Evolutionary conservation across 2,888 invertebrate genomes (phyloP).

Genomic region (Steinernema scapterisci): DNA sequence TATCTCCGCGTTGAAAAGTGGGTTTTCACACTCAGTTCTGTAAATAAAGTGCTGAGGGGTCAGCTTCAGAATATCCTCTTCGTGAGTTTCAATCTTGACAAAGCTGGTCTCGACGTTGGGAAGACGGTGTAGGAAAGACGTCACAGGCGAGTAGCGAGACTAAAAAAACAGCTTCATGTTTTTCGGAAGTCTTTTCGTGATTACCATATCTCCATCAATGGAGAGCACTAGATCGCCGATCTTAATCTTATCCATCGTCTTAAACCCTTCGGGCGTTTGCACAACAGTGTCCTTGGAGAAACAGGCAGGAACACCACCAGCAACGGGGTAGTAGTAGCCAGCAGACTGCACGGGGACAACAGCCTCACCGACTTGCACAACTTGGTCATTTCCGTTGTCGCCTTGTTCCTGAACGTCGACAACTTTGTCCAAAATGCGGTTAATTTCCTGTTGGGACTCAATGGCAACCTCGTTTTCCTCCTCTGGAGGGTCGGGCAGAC

Average conservation of each 20-base stretch:
- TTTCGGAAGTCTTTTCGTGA: background rate
- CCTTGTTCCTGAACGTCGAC: constrained; percentile 40
- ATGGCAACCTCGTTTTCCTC: constrained; percentile 51
- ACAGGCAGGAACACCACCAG: constrained; percentile 53
- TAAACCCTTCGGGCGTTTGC: constrained; percentile 29
- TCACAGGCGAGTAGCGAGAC: constrained; percentile 51
- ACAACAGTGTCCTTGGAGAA: constrained; percentile 47
- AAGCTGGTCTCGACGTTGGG: constrained; percentile 53
- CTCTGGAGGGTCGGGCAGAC: constrained; percentile 61
- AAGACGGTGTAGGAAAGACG: constrained; percentile 54
- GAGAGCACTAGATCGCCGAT: constrained; percentile 57
- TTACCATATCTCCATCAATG: constrained; percentile 46
- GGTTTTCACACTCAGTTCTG: constrained; percentile 42
- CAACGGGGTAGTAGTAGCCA: constrained; percentile 62
- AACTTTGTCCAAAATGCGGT: constrained; percentile 59
- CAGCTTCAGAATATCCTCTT: constrained; percentile 46
- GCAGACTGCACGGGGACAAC: constrained; percentile 58
- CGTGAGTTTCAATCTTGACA: constrained; percentile 47
- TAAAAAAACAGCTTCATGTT: constrained; percentile 33
- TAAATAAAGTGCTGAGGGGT: constrained; percentile 63
- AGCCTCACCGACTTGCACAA: constrained; percentile 51
- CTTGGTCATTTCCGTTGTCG: constrained; percentile 41
- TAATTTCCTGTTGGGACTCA: constrained; percentile 54
- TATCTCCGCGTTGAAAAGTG: constrained; percentile 39
- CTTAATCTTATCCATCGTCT: constrained; percentile 48